A percentile compares a stretch with the other conserved stretches of the same genome.
Evolutionary conservation across 2,797 vertebrate species (phyloP).

Genomic region (Acanthurus leucopareius): DNA sequence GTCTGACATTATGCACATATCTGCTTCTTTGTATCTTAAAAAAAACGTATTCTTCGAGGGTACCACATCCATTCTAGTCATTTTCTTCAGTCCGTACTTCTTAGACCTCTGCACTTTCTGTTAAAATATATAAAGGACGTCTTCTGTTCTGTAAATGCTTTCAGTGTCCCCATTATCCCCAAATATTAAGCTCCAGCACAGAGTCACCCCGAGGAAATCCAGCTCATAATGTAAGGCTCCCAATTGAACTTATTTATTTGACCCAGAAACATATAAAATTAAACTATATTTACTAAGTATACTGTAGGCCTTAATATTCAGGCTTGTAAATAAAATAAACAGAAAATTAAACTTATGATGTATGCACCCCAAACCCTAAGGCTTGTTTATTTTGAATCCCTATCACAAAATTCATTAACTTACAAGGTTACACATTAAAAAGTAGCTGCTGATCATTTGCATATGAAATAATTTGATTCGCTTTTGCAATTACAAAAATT

Average conservation of each 20-base stretch:
- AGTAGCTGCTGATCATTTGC: slow-evolving; percentile 47
- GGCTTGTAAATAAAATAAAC: slow-evolving; percentile 32
- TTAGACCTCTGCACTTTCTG: slow-evolving; percentile 17
- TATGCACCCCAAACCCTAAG: slow-evolving; percentile 35
- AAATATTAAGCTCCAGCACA: not conserved
- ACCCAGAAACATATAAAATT: slow-evolving; percentile 24
- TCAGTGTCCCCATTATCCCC: slow-evolving; percentile 25
- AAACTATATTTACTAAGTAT: slow-evolving; percentile 1
- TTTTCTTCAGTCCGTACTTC: slow-evolving; percentile 36
- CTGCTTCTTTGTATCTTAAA: slow-evolving; percentile 1
- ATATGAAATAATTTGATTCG: slow-evolving; percentile 45
- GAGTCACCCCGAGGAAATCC: not conserved
- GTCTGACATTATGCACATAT: slow-evolving; percentile 14
- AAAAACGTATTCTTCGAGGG: slow-evolving; percentile 5
- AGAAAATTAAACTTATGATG: slow-evolving; percentile 25
- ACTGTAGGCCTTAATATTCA: slow-evolving; percentile 5
- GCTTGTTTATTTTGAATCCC: slow-evolving; percentile 47
- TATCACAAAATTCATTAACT: slow-evolving; percentile 35
- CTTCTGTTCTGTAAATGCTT: slow-evolving; percentile 16
- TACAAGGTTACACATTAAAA: slow-evolving; percentile 60
- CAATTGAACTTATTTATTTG: slow-evolving; percentile 21
- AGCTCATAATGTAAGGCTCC: slow-evolving; percentile 12
- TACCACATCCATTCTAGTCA: slow-evolving; percentile 1
- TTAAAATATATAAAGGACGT: slow-evolving; percentile 3
- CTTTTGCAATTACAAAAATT: slow-evolving; percentile 40